These are phyloP conservation scores for Polydrusus tereticollis DNA, from an alignment of 2,888 invertebrate species.

Conservation along the genomic window DNA sequence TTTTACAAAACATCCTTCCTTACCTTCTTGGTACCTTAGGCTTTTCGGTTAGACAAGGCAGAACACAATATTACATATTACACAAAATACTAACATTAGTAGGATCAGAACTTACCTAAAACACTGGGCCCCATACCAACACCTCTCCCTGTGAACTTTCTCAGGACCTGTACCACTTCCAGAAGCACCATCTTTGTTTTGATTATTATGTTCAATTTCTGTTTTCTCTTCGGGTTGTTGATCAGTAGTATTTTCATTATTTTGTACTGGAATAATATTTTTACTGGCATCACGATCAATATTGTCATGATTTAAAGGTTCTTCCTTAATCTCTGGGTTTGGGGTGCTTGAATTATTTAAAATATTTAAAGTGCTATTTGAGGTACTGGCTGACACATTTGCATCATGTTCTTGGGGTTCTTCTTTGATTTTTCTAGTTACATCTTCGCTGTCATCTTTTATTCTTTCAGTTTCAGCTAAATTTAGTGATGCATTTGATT, in stretches of 20 bases:
- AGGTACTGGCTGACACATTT: background rate
- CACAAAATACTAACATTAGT: no score
- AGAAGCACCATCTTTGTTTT: conserved; percentile 23
- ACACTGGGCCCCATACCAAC: conserved; percentile 75
- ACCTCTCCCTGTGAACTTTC: conserved; percentile 68
- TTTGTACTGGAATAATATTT: background rate
- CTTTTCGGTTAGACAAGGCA: no score
- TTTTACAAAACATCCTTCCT: no score
- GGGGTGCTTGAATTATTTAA: background rate
- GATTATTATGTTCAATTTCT: conserved; percentile 34
- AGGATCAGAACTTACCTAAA: conserved; percentile 70
- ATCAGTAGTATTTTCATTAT: conserved; percentile 9
- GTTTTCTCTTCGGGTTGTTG: conserved; percentile 34
- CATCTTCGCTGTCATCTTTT: background rate
- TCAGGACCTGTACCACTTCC: conserved; percentile 24
- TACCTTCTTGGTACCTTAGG: no score
- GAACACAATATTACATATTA: no score
- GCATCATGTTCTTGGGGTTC: background rate
- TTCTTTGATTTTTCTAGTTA: conserved; percentile 25
- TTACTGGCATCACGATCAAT: background rate
- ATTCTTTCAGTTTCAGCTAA: conserved; percentile 8
- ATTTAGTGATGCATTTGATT: conserved; percentile 17
- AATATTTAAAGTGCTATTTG: background rate
- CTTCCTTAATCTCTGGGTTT: conserved; percentile 11
- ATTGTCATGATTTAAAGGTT: background rate